These are phyloP conservation scores for Pachypeltis micranthus DNA, from an alignment of 1,140 invertebrate genomes.

Conservation along the genomic window DNA sequence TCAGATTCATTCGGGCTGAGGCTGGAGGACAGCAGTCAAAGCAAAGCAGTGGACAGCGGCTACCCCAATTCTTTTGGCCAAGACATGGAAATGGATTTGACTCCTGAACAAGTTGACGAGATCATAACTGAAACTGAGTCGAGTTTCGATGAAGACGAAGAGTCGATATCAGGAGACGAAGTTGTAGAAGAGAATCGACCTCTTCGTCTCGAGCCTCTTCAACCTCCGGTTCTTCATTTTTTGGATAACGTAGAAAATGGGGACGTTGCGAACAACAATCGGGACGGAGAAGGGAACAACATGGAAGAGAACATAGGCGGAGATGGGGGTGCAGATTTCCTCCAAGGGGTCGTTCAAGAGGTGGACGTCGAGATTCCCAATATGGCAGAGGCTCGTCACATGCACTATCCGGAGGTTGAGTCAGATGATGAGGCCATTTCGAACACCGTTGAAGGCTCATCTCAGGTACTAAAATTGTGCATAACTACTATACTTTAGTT, in stretches of 20 bases:
- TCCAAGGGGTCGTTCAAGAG: background rate
- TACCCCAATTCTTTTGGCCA: constrained; percentile 39
- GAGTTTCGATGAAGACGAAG: constrained; percentile 19
- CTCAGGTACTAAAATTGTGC: background rate
- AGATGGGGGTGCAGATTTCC: background rate
- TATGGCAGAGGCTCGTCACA: background rate
- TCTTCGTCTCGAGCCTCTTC: no score
- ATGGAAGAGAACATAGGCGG: constrained; percentile 21
- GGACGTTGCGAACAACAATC: constrained; percentile 43
- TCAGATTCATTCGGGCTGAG: background rate
- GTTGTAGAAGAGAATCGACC: no score
- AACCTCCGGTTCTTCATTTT: constrained; percentile 1
- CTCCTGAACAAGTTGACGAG: constrained; percentile 29
- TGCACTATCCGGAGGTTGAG: background rate
- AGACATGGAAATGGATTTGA: constrained; percentile 32
- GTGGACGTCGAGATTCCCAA: background rate
- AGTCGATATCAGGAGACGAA: constrained; percentile 10
- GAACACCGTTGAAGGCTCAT: background rate
- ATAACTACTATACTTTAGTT: background rate
- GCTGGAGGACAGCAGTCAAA: constrained; percentile 15
- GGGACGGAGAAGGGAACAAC: constrained; percentile 42
- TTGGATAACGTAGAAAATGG: constrained; percentile 38
- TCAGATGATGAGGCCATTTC: background rate
- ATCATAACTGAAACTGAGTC: constrained; percentile 26
- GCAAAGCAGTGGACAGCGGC: constrained; percentile 37